Conservation (phyloP, 2,113 vertebrate species). For the Mystacornis crossleyi region DNA sequence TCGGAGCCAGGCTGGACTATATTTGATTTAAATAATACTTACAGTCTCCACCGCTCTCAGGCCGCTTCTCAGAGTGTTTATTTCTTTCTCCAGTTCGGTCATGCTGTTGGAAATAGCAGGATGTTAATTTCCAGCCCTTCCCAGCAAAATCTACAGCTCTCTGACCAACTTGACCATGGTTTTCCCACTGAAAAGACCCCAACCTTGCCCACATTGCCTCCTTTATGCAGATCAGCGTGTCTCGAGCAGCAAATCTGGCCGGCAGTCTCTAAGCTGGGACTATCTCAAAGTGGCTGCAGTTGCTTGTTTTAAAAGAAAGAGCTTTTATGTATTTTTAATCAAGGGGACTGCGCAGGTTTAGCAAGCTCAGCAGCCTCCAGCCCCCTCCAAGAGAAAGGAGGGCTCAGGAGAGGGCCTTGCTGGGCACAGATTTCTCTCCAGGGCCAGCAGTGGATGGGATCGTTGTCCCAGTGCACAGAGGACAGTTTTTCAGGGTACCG, state of each 20-base stretch:
- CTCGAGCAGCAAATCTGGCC: background rate
- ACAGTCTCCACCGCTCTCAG: constrained; percentile 93
- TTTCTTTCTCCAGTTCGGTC: constrained; percentile 97
- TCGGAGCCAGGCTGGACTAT: background rate
- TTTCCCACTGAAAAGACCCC: background rate
- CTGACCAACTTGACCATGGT: fast-evolving
- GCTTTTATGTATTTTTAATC: background rate
- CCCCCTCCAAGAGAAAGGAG: background rate
- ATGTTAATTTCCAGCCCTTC: constrained; percentile 44
- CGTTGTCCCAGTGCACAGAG: background rate
- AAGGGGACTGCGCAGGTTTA: background rate
- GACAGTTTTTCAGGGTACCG: background rate
- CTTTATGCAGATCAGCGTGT: background rate
- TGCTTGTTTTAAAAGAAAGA: background rate
- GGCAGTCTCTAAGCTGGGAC: background rate
- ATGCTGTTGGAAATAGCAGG: constrained; percentile 82
- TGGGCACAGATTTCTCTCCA: background rate
- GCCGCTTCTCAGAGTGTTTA: constrained; percentile 89
- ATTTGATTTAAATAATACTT: constrained; percentile 72
- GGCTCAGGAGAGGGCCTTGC: background rate
- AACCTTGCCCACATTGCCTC: background rate
- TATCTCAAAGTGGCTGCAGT: background rate
- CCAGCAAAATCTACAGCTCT: background rate
- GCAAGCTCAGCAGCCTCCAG: background rate
- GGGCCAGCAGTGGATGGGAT: background rate